Conservation (phyloP, 2,888 invertebrate species). For the Drosophila acutilabella region DNA sequence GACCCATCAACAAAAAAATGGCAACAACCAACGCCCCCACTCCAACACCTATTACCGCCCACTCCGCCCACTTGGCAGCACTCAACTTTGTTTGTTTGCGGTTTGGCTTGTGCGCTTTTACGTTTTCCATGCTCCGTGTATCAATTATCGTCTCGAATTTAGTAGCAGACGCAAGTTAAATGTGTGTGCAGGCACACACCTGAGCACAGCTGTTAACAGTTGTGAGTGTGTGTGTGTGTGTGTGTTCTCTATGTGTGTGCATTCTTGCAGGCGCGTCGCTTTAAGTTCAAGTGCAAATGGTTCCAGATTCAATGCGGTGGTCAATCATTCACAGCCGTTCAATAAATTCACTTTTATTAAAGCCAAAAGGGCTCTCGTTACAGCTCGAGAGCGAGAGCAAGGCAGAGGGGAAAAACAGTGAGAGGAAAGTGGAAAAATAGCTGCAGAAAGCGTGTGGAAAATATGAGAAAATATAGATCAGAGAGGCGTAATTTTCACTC, state of each 20-base stretch:
- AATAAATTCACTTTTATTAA: slow-evolving; percentile 26
- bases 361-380: slow-evolving; percentile 49
- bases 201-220: too few species aligned
- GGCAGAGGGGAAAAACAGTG: slow-evolving; percentile 12
- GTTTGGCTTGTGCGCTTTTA: slow-evolving; percentile 69
- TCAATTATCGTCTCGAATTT: slow-evolving; percentile 77
- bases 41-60: not conserved
- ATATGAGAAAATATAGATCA: slow-evolving; percentile 6
- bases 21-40: not conserved
- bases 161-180: slow-evolving; percentile 30
- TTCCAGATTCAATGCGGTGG: slow-evolving; percentile 16
- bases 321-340: slow-evolving; percentile 28
- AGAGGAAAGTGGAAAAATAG: not conserved
- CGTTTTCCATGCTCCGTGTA: slow-evolving; percentile 66
- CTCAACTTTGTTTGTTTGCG: slow-evolving; percentile 74
- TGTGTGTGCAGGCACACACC: not conserved
- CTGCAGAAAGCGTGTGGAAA: too few species aligned
- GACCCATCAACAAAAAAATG: not conserved
- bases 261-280: slow-evolving; percentile 63
- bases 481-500: slow-evolving; percentile 32
- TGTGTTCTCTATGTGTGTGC: slow-evolving; percentile 25
- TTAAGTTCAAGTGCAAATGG: slow-evolving; percentile 69
- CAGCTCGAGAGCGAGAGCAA: slow-evolving; percentile 33
- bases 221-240: not conserved
- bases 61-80: slow-evolving; percentile 16